Percentiles rank a stretch among this genome's conserved stretches.
phyloP scores from a whole-genome alignment of 2,797 vertebrate species.

The Gallinago stenura region DNA sequence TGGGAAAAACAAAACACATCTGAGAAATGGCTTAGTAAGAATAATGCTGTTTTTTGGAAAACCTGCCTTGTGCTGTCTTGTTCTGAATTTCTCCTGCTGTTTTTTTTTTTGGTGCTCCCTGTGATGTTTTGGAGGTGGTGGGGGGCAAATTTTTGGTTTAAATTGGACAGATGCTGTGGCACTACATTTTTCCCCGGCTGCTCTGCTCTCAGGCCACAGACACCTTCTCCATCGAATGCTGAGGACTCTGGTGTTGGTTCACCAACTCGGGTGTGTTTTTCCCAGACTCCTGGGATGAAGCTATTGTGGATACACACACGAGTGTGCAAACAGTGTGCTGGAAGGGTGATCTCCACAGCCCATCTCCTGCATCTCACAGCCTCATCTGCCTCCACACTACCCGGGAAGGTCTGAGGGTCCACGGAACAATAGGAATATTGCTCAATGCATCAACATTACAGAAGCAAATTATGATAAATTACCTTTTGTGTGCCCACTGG shows the following conservation, averaged over 20 bases:
- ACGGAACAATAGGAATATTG: neutral
- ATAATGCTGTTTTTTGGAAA: neutral
- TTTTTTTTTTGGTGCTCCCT: neutral
- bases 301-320: rapidly evolving
- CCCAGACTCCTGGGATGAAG: rapidly evolving
- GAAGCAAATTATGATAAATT: slow-evolving; percentile 14
- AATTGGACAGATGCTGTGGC: neutral
- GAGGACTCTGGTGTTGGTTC: neutral
- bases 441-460: neutral
- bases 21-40: neutral
- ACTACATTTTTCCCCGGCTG: rapidly evolving
- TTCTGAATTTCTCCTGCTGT: no score
- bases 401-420: neutral
- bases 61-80: rapidly evolving
- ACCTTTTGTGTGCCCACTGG: neutral
- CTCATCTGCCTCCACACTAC: rapidly evolving
- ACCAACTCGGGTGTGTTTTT: rapidly evolving
- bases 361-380: neutral
- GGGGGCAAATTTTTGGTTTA: neutral
- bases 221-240: rapidly evolving
- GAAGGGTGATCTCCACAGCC: neutral
- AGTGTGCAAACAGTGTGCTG: rapidly evolving
- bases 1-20: rapidly evolving
- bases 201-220: neutral
- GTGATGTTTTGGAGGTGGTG: neutral